A percentile compares a stretch with the other conserved stretches of the same genome.
Evolutionary conservation across 2,113 vertebrate species (phyloP).

Genomic region (Malurus alboscapulatus): DNA sequence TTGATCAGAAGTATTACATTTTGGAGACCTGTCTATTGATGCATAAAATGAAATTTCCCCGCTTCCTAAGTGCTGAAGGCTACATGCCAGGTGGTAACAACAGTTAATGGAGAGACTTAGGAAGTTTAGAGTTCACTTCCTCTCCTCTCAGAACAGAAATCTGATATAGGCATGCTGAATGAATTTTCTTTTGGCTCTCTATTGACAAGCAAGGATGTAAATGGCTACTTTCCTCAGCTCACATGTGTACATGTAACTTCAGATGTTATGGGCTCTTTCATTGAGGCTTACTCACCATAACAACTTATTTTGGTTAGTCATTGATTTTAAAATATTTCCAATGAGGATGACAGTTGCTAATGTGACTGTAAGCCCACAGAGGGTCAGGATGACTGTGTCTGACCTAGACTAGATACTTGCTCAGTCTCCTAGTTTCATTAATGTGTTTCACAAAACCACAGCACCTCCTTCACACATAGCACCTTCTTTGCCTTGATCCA

Average conservation of each 20-base stretch:
- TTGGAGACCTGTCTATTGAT: not conserved
- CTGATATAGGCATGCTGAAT: not conserved
- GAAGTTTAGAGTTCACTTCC: not conserved
- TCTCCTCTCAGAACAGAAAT: not conserved
- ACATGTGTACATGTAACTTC: fast-evolving
- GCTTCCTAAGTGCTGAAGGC: not conserved
- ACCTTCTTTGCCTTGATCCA: not conserved
- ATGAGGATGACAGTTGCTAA: not conserved
- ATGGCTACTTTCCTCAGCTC: not conserved
- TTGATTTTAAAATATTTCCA: not conserved
- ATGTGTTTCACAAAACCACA: not conserved
- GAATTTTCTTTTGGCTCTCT: not conserved
- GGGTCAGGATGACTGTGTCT: not conserved
- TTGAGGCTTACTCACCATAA: not conserved
- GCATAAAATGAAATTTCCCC: not conserved
- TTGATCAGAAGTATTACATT: not conserved
- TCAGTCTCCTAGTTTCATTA: not conserved
- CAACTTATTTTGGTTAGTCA: not conserved
- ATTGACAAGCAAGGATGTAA: not conserved
- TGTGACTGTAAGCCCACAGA: not conserved
- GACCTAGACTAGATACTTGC: not conserved
- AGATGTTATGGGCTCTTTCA: not conserved
- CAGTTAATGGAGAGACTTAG: not conserved
- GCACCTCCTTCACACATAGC: not conserved
- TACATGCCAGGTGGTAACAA: not conserved